These are phyloP conservation scores for Apoda limacodes DNA, from an alignment of 2,888 invertebrate genomes.

Conservation along the genomic window DNA sequence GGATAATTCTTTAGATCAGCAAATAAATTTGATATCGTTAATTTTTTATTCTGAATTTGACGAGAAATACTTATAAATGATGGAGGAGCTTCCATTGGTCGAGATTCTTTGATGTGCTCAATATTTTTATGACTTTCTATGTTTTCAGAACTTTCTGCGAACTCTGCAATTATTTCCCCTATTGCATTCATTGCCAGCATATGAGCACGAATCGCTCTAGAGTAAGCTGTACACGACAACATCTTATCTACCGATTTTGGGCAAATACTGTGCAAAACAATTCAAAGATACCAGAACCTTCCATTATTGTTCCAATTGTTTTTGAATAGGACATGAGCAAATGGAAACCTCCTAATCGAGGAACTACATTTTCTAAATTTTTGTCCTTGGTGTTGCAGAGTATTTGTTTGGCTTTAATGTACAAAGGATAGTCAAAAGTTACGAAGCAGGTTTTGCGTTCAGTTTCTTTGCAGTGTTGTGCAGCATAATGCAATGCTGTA, in stretches of 20 bases:
- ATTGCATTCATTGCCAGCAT: slow-evolving; percentile 2
- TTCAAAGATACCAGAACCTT: too few species aligned
- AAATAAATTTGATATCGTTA: background rate
- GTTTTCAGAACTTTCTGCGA: slow-evolving; percentile 1
- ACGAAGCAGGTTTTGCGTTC: slow-evolving; percentile 1
- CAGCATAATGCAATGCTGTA: slow-evolving; percentile 1
- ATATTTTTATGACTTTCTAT: slow-evolving; percentile 1
- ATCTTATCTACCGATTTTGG: slow-evolving; percentile 1
- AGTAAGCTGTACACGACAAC: too few species aligned
- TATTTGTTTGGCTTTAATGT: too few species aligned
- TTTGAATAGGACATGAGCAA: background rate
- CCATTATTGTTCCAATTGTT: too few species aligned
- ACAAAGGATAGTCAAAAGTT: too few species aligned
- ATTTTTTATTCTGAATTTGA: too few species aligned
- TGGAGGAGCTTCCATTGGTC: background rate
- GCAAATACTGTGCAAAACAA: background rate
- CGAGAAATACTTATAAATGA: slow-evolving; percentile 1
- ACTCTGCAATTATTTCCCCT: too few species aligned
- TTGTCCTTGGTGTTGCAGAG: too few species aligned
- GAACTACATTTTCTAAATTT: background rate
- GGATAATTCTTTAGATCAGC: too few species aligned
- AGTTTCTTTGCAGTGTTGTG: background rate
- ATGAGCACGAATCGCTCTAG: too few species aligned
- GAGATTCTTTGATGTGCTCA: slow-evolving; percentile 1
- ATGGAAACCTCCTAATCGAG: slow-evolving; percentile 2